Evolutionary conservation across 2,113 vertebrate species (phyloP), one percentile per base, ranked within the genome.

Genomic region (Pandion haliaetus): DNA sequence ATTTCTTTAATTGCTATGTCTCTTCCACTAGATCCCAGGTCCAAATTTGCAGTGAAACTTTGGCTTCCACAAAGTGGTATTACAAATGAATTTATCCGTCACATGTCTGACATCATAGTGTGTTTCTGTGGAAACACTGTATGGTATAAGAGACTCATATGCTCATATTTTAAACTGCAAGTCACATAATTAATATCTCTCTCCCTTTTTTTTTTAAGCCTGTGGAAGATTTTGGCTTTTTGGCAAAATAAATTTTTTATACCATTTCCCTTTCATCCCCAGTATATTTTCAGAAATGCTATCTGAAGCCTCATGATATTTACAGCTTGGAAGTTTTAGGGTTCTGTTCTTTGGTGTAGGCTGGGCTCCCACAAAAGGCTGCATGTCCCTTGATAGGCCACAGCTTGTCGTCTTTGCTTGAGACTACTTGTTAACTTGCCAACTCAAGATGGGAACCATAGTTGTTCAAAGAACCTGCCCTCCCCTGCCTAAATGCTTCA

Each of bases 351-450:
- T 59, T 78, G 49, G 45, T 90, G 47, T 83, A 80, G 88, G 81
- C 55, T 91, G 84, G 28, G 42, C 59, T 95, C 86, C 83, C 77
- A 92, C 90, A 84, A 59, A 78, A 86, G 28, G 9, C 83, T 94
- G 21, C 1, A 0, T 32, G 40, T 93, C 86, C 69, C 88, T 82
- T 83, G 83, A 78, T 96, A 71, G 9, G 44, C 31, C 85, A 82
- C 59, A 92, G 82, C 47, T 86, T 88, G 50, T 86, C 73, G 47
- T 89, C 72, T 96, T 95, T 90, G 55, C 94, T 90, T 38, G 44
- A 89, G 91, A 91, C 81, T 89, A 63, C 86, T 89, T 93, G 83
- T 96, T 94, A 78, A 84, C 40, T 95, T 70, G 67, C 80, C 83
- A 94, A 20, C 54, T 83, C 50, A 74, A 55, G 83, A 73, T 20